These are phyloP conservation scores for Tetragonula carbonaria DNA, from an alignment of 2,888 invertebrate genomes.

Conservation along the genomic window DNA sequence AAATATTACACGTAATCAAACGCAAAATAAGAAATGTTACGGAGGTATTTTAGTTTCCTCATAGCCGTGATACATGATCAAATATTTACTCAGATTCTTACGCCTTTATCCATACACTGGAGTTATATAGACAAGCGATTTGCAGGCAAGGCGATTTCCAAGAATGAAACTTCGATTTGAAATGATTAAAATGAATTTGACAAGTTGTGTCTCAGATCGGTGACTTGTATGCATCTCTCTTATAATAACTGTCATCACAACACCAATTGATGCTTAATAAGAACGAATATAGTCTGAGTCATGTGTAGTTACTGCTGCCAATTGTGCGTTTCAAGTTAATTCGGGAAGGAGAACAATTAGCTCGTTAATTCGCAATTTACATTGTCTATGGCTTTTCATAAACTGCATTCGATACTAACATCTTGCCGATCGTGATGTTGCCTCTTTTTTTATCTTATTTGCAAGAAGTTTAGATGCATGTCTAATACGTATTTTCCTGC, in stretches of 20 bases:
- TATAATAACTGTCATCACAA: constrained; percentile 57
- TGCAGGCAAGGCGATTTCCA: constrained; percentile 23
- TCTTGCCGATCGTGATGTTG: not conserved
- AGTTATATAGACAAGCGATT: constrained; percentile 12
- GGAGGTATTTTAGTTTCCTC: constrained; percentile 40
- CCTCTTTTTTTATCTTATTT: constrained; percentile 13
- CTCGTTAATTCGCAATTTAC: constrained; percentile 53
- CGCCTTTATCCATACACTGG: constrained; percentile 24
- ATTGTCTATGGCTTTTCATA: constrained; percentile 35
- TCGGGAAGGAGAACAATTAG: constrained; percentile 56
- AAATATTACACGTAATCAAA: not conserved
- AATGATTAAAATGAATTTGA: constrained; percentile 36
- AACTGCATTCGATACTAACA: not conserved
- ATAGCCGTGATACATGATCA: constrained; percentile 30
- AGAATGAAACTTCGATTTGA: constrained; percentile 35
- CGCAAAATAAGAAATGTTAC: constrained; percentile 9
- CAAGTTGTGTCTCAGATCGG: constrained; percentile 30
- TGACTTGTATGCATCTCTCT: constrained; percentile 30
- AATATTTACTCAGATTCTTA: constrained; percentile 50
- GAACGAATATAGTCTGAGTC: constrained; percentile 62
- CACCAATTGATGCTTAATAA: constrained; percentile 71
- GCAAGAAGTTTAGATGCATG: not conserved
- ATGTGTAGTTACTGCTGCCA: constrained; percentile 51
- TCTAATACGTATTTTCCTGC: not conserved
- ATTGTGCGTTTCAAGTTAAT: constrained; percentile 63